Conservation (phyloP, 2,797 vertebrate species). For the Hippocampus kuda region DNA sequence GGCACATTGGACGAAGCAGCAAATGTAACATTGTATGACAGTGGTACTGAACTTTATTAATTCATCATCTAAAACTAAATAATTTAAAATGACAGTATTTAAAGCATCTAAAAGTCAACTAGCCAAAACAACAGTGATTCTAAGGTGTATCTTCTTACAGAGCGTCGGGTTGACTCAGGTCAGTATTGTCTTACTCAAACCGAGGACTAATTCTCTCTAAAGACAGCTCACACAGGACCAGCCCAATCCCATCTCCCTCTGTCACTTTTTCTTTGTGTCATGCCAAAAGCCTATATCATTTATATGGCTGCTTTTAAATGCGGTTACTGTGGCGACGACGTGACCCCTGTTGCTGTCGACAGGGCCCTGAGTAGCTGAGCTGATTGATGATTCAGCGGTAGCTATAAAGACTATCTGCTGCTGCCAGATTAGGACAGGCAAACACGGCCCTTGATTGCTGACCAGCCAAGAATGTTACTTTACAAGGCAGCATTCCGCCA, state of each 20-base stretch:
- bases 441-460: conserved; percentile 49
- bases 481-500: conserved; percentile 35
- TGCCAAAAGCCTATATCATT: conserved; percentile 41
- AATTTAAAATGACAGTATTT: background rate
- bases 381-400: conserved; percentile 67
- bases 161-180: conserved; percentile 20
- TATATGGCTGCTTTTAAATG: conserved; percentile 55
- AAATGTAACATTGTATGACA: background rate
- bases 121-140: background rate
- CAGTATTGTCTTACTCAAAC: conserved; percentile 13
- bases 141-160: background rate
- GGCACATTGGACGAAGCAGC: background rate
- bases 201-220: conserved; percentile 18
- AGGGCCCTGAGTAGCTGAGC: conserved; percentile 54
- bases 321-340: conserved; percentile 62
- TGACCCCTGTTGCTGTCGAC: conserved; percentile 63
- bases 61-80: background rate
- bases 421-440: conserved; percentile 72
- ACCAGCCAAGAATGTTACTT: conserved; percentile 42
- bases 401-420: conserved; percentile 73
- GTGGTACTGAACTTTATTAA: background rate
- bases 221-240: conserved; percentile 21
- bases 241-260: conserved; percentile 19
- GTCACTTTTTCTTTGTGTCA: conserved; percentile 48
- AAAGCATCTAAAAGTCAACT: background rate